Evolutionary conservation across 2,113 vertebrate genomes (phyloP).

Genomic region (Ctenomys sociabilis): DNA sequence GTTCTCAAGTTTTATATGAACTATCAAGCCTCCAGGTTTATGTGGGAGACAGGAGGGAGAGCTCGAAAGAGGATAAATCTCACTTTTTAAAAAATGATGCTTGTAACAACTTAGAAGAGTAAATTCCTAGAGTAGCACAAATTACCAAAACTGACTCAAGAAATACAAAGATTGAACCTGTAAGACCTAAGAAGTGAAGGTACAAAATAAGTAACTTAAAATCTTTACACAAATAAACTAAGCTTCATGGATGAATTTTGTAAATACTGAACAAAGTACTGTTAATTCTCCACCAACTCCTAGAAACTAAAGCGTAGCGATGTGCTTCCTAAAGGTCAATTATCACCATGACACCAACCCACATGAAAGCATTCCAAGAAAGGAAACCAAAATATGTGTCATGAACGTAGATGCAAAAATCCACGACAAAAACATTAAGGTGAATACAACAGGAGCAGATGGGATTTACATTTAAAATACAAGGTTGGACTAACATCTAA

Average conservation of each 20-base stretch:
- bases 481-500: not conserved
- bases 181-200: not conserved
- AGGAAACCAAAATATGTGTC: not conserved
- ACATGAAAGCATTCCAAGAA: not conserved
- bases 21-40: not conserved
- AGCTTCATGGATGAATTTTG: slow-evolving; percentile 9
- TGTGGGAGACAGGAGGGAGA: not conserved
- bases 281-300: not conserved
- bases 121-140: slow-evolving; percentile 25
- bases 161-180: not conserved
- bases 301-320: not conserved
- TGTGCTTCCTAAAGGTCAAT: not conserved
- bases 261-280: not conserved
- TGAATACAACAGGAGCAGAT: not conserved
- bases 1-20: not conserved
- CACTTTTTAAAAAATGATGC: not conserved
- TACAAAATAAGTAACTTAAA: not conserved
- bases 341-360: not conserved
- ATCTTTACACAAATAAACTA: not conserved
- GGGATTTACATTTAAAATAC: not conserved
- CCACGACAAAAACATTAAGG: not conserved
- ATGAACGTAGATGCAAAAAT: not conserved
- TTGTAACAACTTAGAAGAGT: slow-evolving; percentile 13
- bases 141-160: slow-evolving; percentile 20
- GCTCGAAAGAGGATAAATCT: not conserved